These are phyloP conservation scores for Vandiemenella viatica DNA, from an alignment of 2,888 invertebrate genomes.

Conservation along the genomic window DNA sequence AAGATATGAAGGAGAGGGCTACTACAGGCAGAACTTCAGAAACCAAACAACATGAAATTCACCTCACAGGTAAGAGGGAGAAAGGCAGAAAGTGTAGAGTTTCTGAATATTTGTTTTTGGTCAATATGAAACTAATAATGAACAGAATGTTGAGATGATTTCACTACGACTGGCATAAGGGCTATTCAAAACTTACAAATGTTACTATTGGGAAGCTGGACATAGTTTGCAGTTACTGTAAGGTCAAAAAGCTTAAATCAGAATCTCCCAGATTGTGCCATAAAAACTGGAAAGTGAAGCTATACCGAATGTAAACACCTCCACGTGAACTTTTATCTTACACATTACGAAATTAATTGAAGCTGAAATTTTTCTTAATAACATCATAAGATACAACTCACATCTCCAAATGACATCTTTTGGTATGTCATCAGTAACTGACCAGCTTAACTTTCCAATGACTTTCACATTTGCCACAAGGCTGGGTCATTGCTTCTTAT, in stretches of 20 bases:
- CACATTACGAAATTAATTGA: not conserved
- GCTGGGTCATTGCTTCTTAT: not conserved
- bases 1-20: not conserved
- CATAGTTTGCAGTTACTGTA: not conserved
- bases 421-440: no score
- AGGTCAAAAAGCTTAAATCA: no score
- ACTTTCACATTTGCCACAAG: not conserved
- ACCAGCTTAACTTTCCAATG: not conserved
- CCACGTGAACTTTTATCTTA: not conserved
- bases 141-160: not conserved
- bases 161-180: not conserved
- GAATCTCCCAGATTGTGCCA: not conserved
- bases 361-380: not conserved
- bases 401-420: not conserved
- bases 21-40: not conserved
- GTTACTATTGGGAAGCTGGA: not conserved
- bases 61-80: not conserved
- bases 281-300: not conserved
- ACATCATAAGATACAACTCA: not conserved
- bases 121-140: no score
- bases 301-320: not conserved
- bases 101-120: not conserved
- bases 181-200: not conserved
- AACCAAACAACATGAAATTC: not conserved
- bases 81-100: not conserved